Conservation (phyloP, 1,140 invertebrate genomes). For the Aphidius gifuensis region DNA sequence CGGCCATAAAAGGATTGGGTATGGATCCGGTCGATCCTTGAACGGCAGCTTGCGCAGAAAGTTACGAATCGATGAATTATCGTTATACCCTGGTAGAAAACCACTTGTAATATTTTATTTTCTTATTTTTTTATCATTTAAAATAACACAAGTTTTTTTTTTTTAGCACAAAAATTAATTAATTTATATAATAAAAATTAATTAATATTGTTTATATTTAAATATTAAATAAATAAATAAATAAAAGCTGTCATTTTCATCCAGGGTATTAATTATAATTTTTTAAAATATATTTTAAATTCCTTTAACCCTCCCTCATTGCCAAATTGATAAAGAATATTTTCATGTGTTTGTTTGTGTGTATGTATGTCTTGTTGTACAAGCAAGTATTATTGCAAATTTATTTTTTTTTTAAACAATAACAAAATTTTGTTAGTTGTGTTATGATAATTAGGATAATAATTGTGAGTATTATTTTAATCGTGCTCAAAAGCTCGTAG, state of each 20-base stretch:
- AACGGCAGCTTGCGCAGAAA: conserved; percentile 66
- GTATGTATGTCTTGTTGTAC: too few relatives aligned
- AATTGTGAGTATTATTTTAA: neutral
- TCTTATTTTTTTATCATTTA: conserved; percentile 1
- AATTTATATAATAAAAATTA: neutral
- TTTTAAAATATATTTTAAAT: too few relatives aligned
- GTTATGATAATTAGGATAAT: conserved; percentile 4
- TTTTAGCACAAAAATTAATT: neutral
- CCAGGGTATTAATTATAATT: too few relatives aligned
- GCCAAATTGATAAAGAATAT: too few relatives aligned
- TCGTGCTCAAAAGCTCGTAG: too few relatives aligned
- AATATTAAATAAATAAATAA: too few relatives aligned
- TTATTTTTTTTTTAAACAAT: too few relatives aligned
- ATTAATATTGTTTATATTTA: too few relatives aligned
- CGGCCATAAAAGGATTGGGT: conserved; percentile 58
- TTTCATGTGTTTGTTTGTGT: too few relatives aligned
- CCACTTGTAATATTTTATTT: conserved; percentile 26
- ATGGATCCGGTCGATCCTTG: conserved; percentile 56
- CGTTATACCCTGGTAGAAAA: conserved; percentile 24
- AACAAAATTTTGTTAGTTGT: neutral
- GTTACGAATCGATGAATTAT: conserved; percentile 26
- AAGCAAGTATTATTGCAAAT: too few relatives aligned
- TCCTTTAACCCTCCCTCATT: too few relatives aligned
- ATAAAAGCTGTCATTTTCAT: too few relatives aligned
- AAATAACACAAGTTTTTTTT: neutral